These are phyloP conservation scores for Chalcosyrphus nemorum DNA, from an alignment of 2,888 invertebrate genomes.

Conservation along the genomic window DNA sequence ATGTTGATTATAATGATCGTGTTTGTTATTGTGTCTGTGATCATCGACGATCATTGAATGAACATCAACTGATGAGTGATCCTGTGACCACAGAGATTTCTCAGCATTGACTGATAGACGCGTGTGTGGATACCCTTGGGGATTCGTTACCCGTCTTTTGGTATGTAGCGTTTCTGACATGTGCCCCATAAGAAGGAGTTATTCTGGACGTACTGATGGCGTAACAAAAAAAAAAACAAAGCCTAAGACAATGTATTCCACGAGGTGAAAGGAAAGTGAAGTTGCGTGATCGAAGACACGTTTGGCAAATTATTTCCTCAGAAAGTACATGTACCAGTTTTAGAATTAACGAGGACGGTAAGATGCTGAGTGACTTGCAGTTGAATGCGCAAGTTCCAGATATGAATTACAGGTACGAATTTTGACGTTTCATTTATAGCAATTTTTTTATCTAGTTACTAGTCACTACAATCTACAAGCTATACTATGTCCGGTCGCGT, in stretches of 20 bases:
- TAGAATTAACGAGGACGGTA: not conserved
- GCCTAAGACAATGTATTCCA: not conserved
- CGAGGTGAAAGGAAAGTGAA: slow-evolving; percentile 12
- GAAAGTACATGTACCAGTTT: not conserved
- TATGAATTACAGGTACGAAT: no score
- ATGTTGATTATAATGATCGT: slow-evolving; percentile 64
- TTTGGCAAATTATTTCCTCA: slow-evolving; percentile 20
- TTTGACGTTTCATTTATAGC: no score
- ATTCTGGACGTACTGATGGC: not conserved
- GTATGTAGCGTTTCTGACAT: slow-evolving; percentile 46
- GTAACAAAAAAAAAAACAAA: not conserved
- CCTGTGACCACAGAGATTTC: slow-evolving; percentile 38
- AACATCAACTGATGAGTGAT: slow-evolving; percentile 39
- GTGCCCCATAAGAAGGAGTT: slow-evolving; percentile 30
- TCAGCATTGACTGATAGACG: slow-evolving; percentile 34
- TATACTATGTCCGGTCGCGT: no score
- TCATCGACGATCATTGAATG: slow-evolving; percentile 45
- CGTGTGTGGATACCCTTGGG: slow-evolving; percentile 38
- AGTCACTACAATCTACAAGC: no score
- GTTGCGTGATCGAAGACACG: slow-evolving; percentile 29
- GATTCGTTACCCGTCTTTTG: slow-evolving; percentile 24
- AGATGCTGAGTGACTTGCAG: not conserved
- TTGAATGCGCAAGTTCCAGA: no score
- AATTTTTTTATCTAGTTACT: no score
- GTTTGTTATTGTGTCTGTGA: slow-evolving; percentile 55